Conservation (phyloP, 1,140 invertebrate genomes). For the Penaeus japonicus region DNA sequence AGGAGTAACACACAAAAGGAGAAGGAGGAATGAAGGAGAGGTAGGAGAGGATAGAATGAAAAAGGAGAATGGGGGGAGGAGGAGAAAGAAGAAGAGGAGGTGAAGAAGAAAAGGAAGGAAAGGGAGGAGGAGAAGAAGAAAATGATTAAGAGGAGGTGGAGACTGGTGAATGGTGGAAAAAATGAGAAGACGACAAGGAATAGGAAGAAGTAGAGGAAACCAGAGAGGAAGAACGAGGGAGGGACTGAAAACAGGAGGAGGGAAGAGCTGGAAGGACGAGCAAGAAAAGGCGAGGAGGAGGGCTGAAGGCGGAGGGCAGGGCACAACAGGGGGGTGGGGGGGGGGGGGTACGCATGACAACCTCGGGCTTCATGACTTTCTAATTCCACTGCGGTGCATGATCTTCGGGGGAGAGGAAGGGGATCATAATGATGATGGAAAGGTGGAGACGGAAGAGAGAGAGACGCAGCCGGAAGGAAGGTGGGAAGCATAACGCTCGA, state of each 20-base stretch:
- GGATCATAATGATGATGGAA: background rate
- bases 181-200: background rate
- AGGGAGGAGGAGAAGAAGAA: background rate
- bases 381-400: background rate
- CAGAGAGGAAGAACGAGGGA: background rate
- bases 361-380: no score
- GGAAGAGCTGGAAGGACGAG: background rate
- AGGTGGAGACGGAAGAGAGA: background rate
- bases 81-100: background rate
- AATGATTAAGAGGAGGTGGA: no score
- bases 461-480: background rate
- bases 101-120: background rate
- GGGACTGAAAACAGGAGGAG: background rate
- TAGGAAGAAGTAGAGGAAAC: background rate
- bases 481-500: background rate
- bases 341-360: background rate
- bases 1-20: no score
- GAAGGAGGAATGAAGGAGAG: background rate
- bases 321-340: background rate
- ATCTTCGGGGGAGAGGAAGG: background rate
- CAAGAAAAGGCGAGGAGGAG: background rate
- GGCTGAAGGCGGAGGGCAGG: background rate
- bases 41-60: background rate
- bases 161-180: background rate
- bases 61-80: background rate